Base-by-base conservation (phyloP, 2,113 vertebrate species). In the Fregata magnificens region DNA sequence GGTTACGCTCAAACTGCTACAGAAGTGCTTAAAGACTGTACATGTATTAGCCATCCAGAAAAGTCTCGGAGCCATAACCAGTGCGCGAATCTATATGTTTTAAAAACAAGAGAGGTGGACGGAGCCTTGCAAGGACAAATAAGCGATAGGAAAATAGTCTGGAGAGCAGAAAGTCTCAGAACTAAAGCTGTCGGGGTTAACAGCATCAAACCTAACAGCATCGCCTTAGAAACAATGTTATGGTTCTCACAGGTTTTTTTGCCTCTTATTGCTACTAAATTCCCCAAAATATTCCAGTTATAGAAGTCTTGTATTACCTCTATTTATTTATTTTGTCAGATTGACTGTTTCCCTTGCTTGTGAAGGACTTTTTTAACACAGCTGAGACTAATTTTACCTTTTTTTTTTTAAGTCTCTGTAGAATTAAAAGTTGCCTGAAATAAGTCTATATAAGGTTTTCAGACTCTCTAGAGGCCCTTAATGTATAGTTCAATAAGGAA, bases 61-160 rank as follows among this genome's bases (percentile, higher is more conserved):
- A 73, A 82, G 44, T 67, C 77, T 44, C 18, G 38, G 21, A 86
- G 63, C n/a, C 40, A 32, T 8, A 55, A 67, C 15, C 22, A 53
- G n/a, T 3, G 7, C 0, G 0, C 34, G 50, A n/a, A 82, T 19
- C 40, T 31, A 0, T 40, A 10, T 9, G 5, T 52, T 88, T 79
- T 26, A 25, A 40, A 40, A 47, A 47, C 45, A 49, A n/a, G 25
- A 42, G 20, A 36, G 20, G 32, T 66, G n/a, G 38, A 95, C 26
- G 14, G 52, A 78, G 29, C 24, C 42, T 78, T 86, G n/a, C 32
- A 77, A 84, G 13, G 20, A 55, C 45, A 80, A 55, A 24, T 45
- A 55, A 76, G 11, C 1, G 1, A 28, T 22, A 28, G 50, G 25
- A 89, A 78, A 83, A 76, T 4, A 56, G 40, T 36, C 5, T 19